Conservation (phyloP, 2,888 invertebrate genomes). For the Salpingus planirostris region DNA sequence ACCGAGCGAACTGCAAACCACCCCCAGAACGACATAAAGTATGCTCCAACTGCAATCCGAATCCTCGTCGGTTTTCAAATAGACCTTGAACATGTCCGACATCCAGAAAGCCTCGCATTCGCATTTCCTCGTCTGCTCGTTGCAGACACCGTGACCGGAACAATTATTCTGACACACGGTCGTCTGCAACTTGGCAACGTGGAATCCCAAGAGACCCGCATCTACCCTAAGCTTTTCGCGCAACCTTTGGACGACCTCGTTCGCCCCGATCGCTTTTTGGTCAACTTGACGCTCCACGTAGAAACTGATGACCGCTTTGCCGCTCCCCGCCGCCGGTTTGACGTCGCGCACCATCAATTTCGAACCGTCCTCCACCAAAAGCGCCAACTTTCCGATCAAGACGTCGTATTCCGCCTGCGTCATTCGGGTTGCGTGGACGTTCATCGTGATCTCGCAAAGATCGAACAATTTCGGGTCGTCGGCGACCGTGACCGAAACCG, state of each 20-base stretch:
- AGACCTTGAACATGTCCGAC: slow-evolving; percentile 48
- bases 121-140: slow-evolving; percentile 73
- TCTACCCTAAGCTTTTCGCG: slow-evolving; percentile 62
- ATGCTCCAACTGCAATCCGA: slow-evolving; percentile 83
- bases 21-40: slow-evolving; percentile 77
- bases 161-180: slow-evolving; percentile 87
- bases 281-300: slow-evolving; percentile 40
- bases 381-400: slow-evolving; percentile 68
- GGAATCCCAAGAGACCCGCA: slow-evolving; percentile 57
- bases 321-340: slow-evolving; percentile 44
- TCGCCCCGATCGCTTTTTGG: slow-evolving; percentile 46
- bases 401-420: slow-evolving; percentile 66
- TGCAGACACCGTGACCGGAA: slow-evolving; percentile 85
- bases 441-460: slow-evolving; percentile 73
- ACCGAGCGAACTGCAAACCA: slow-evolving; percentile 49
- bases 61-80: slow-evolving; percentile 32
- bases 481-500: slow-evolving; percentile 76
- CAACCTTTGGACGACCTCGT: slow-evolving; percentile 56
- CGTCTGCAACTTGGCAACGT: slow-evolving; percentile 72
- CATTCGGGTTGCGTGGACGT: slow-evolving; percentile 60
- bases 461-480: slow-evolving; percentile 64
- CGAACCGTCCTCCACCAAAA: slow-evolving; percentile 67
- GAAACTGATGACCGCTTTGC: slow-evolving; percentile 44
- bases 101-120: slow-evolving; percentile 96
- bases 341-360: slow-evolving; percentile 47